Conservation (phyloP, 2,888 invertebrate species). For the Psococerastis gibbosa region DNA sequence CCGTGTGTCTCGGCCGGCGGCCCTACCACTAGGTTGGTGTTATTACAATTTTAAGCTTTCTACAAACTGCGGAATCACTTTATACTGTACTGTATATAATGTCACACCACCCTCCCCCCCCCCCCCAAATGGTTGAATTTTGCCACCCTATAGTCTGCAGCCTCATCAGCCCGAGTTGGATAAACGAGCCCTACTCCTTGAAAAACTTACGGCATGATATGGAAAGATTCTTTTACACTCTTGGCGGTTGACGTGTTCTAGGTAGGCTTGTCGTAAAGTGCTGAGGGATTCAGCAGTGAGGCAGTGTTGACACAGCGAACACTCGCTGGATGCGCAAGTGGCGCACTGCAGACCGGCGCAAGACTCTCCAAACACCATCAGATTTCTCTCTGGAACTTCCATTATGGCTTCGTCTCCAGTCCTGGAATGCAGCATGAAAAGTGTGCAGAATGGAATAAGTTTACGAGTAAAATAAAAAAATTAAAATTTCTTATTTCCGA, state of each 20-base stretch:
- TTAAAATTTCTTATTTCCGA: too few species aligned
- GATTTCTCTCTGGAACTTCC: constrained; percentile 57
- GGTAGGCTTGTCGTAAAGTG: constrained; percentile 45
- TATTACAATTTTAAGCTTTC: constrained; percentile 17
- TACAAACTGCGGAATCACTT: too few species aligned
- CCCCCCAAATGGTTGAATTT: background rate
- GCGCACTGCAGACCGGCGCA: constrained; percentile 38
- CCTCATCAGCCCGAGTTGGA: background rate
- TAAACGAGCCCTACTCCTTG: constrained; percentile 15
- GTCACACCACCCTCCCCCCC: background rate
- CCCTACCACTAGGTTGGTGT: too few species aligned
- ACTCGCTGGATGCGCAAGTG: constrained; percentile 45
- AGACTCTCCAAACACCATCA: constrained; percentile 49
- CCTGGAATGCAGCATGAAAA: too few species aligned
- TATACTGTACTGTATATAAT: background rate
- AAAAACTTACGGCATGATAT: constrained; percentile 39
- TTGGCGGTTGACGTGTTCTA: constrained; percentile 61
- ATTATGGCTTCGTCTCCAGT: constrained; percentile 34
- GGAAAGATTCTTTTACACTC: constrained; percentile 72
- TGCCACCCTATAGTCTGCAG: too few species aligned
- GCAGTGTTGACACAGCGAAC: constrained; percentile 64
- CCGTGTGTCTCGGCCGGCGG: too few species aligned
- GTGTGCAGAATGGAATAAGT: too few species aligned
- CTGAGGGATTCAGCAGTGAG: constrained; percentile 36
- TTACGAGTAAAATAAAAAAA: too few species aligned